These are phyloP conservation scores for Tetragnatha versicolor DNA, from an alignment of 1,140 invertebrate species.

Conservation along the genomic window DNA sequence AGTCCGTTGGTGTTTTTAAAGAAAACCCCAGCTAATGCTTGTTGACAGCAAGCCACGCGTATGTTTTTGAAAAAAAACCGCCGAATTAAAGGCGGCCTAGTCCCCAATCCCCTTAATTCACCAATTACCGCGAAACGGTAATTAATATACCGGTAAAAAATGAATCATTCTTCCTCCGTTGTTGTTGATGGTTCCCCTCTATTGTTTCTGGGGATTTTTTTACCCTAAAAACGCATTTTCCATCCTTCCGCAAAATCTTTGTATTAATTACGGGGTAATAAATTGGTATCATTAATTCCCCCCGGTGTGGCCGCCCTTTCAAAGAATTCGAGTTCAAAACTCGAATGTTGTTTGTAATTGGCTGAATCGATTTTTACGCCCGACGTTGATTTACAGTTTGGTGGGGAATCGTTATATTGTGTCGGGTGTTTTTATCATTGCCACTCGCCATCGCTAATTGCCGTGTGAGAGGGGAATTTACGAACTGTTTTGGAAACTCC, in stretches of 20 bases:
- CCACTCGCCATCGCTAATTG: constrained; percentile 34
- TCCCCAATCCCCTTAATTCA: neutral
- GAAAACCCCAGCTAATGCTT: no score
- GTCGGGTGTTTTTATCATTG: constrained; percentile 35
- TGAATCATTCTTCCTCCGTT: neutral
- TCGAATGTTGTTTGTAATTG: constrained; percentile 3
- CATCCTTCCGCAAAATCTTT: neutral
- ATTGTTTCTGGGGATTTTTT: constrained; percentile 19
- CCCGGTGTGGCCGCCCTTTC: neutral
- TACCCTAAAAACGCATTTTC: constrained; percentile 7
- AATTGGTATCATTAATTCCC: constrained; percentile 40
- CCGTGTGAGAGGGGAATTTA: constrained; percentile 15
- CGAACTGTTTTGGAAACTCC: constrained; percentile 12
- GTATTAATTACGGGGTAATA: constrained; percentile 46
- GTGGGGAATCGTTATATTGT: constrained; percentile 26
- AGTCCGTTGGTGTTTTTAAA: no score
- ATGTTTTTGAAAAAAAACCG: neutral
- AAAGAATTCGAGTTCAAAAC: neutral
- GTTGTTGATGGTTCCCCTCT: constrained; percentile 16
- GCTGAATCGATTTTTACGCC: constrained; percentile 28
- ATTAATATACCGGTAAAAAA: constrained; percentile 33
- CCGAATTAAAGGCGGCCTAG: neutral
- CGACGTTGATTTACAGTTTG: neutral
- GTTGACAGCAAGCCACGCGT: neutral
- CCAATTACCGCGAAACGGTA: constrained; percentile 20